Base-by-base conservation (phyloP, 2,888 invertebrate species). In the Pollenia griseotomentosa region DNA sequence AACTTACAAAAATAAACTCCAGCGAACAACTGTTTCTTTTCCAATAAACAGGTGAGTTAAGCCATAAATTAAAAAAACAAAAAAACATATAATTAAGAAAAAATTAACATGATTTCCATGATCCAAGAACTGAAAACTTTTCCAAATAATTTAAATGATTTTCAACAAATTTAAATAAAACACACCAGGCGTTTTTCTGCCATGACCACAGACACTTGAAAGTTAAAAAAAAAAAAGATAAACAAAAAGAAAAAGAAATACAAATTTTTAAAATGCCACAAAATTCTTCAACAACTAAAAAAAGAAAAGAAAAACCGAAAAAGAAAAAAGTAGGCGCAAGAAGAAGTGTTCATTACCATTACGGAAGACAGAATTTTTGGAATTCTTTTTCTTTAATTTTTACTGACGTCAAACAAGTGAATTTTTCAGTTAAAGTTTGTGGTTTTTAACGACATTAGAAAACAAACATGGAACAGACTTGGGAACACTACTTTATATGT, bases 151-250 rank as follows among this genome's bases (percentile, higher is more conserved):
- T 70, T 8, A 40, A 40, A 33, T 57, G 2, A 14, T 16, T 59
- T 57, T 23, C 7, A 23, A 73, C 46, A 14, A 23, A 42, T 40
- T 55, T 44, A 55, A 10, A 16, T 68, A 48, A 16, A 68, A 68
- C 14, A 59, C 19, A 14, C 0, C 4, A 66, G 14, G 48, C 53
- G 65, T 81, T 75, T 81, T 57, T 16, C 57, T 48, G 57, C 78
- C 85, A 82, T 86, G 85, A 86, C 85, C 85, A 86, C 68, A 86
- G 82, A 86, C 85, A 82, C 71, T 73, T 51, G 23, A 80, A 80
- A 71, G 46, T 51, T 7, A 23, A 78, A 42, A 44, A 44, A 46
- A 75, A 23, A 63, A 14, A 19, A 65, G 19, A 40, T 16, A 46
- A 48, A 53, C 71, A 19, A 19, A 42, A 70, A 51, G 9, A 48